phyloP scores from a whole-genome alignment of 1,140 invertebrate species.

The honey bee (Apis mellifera) region Amel_HAv3.1 CM009941.2:10730501-10731000 shows the following conservation, averaged over 20 bases:
- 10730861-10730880: background rate
- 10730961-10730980: too few relatives aligned
- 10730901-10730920: background rate
- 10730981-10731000: too few relatives aligned
- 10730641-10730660: slow-evolving; percentile 72
- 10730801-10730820: background rate
- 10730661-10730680: slow-evolving; percentile 64
- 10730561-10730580: slow-evolving; percentile 68
- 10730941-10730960: background rate
- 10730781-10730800: slow-evolving; percentile 35
- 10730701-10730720: slow-evolving; percentile 8
- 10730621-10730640: slow-evolving; percentile 71
- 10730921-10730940: background rate
- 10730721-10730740: slow-evolving; percentile 13
- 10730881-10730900: background rate
- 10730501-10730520: slow-evolving; percentile 65
- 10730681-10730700: slow-evolving; percentile 53
- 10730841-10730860: background rate
- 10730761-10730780: background rate
- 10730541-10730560: slow-evolving; percentile 55
- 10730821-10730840: background rate
- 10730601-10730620: slow-evolving; percentile 54
- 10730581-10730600: slow-evolving; percentile 65
- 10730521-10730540: slow-evolving; percentile 47
- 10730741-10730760: slow-evolving; percentile 16